These are phyloP conservation scores for Chloropsis cyanopogon DNA, from an alignment of 2,113 vertebrate genomes.

Conservation along the genomic window DNA sequence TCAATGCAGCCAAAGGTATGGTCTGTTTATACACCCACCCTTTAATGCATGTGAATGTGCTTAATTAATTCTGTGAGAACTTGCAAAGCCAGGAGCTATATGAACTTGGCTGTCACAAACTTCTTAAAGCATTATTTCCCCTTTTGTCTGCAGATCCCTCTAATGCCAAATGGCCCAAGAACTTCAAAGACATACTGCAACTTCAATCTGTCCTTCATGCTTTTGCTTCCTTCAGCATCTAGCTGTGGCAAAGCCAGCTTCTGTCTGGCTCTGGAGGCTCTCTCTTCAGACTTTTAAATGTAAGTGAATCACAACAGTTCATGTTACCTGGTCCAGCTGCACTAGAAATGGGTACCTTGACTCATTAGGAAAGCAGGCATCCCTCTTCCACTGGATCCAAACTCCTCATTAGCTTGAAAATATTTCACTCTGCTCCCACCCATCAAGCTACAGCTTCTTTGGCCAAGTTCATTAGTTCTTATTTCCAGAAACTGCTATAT, in stretches of 20 bases:
- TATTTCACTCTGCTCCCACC: neutral
- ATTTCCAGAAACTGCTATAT: neutral
- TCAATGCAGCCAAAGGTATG: neutral
- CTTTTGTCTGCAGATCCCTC: neutral
- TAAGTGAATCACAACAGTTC: neutral
- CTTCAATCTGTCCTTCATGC: neutral
- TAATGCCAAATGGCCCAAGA: neutral
- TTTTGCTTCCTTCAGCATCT: neutral
- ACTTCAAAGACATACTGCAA: neutral
- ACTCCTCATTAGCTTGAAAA: neutral
- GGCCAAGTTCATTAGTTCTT: neutral
- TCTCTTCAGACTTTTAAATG: neutral
- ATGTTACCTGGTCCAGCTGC: neutral
- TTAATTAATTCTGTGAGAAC: neutral
- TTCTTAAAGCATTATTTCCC: neutral
- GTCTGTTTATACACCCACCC: neutral
- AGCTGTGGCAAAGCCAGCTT: neutral
- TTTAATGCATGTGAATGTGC: neutral
- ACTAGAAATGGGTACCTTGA: neutral
- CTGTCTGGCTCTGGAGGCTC: neutral
- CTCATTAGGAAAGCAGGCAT: neutral
- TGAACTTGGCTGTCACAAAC: neutral
- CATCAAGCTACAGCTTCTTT: neutral
- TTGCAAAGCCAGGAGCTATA: neutral
- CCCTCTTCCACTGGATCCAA: neutral